Evolutionary conservation across 1,140 invertebrate genomes (phyloP), one percentile per base, ranked within the genome.

Genomic region (Pissodes strobi): DNA sequence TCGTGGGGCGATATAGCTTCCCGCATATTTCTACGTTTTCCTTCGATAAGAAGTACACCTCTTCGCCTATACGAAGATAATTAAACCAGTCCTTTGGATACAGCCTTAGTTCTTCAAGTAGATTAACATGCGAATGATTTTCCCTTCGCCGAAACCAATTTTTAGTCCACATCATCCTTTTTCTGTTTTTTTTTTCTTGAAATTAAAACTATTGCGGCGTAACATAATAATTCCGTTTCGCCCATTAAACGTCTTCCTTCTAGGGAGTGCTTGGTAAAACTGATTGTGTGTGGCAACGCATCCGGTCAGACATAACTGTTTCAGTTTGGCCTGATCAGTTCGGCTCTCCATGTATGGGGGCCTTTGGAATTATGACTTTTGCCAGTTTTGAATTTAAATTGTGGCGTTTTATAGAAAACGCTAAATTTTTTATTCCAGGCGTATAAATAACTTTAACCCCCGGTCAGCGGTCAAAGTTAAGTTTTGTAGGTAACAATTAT

Each of bases 321-420:
- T n/a, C n/a, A n/a, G n/a, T n/a, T n/a, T n/a, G n/a, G n/a, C 39
- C 39, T 41, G 39, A 41, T 41, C 39, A 41, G 6, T 41, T 41
- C 39, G 39, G 15, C 39, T 41, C 39, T 41, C 39, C 39, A 41
- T 41, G 39, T 41, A 41, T 41, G 39, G 39, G 39, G 39, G 39
- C 10, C 39, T 17, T 41, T 41, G n/a, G n/a, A n/a, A n/a, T n/a
- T n/a, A n/a, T n/a, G n/a, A n/a, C n/a, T n/a, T n/a, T n/a, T n/a
- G n/a, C n/a, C n/a, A n/a, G n/a, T n/a, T n/a, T n/a, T n/a, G n/a
- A n/a, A n/a, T n/a, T n/a, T n/a, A n/a, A n/a, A n/a, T n/a, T n/a
- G n/a, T n/a, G n/a, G n/a, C n/a, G n/a, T n/a, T n/a, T n/a, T n/a
- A n/a, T n/a, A n/a, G n/a, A n/a, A n/a, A n/a, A n/a, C n/a, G n/a